Conservation (phyloP, 2,113 vertebrate genomes). For the Pseudorhombus dupliciocellatus region DNA sequence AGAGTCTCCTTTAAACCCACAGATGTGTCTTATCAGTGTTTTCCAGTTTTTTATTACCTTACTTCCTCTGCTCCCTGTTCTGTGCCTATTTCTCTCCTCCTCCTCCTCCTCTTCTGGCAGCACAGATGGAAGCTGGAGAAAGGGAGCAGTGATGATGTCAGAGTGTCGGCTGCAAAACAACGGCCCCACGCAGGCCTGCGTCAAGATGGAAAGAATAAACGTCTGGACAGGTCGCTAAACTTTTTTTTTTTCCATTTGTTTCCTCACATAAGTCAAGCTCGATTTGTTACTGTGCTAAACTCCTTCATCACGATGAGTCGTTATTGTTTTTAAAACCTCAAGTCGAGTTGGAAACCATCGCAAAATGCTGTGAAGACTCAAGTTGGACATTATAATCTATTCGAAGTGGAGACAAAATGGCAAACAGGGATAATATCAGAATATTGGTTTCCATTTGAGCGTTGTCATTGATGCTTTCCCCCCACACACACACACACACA, state of each 20-base stretch:
- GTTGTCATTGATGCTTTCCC: no score
- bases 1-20: constrained; percentile 56
- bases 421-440: no score
- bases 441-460: no score
- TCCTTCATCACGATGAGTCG: no score
- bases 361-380: no score
- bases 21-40: constrained; percentile 64
- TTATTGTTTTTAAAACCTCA: no score
- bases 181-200: not conserved
- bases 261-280: not conserved
- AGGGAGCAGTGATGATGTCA: not conserved
- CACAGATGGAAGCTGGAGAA: constrained; percentile 22
- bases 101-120: constrained; percentile 10
- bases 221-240: not conserved
- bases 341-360: no score
- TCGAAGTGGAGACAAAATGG: no score
- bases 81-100: not conserved
- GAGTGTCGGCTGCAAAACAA: constrained; percentile 8
- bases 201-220: not conserved
- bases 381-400: no score
- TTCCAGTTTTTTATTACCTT: constrained; percentile 56
- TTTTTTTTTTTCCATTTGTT: not conserved
- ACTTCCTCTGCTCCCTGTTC: constrained; percentile 32
- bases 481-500: no score
- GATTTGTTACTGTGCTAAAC: not conserved